Evolutionary conservation across 2,797 vertebrate species (phyloP).

Genomic region (Sebastolobus alascanus): DNA sequence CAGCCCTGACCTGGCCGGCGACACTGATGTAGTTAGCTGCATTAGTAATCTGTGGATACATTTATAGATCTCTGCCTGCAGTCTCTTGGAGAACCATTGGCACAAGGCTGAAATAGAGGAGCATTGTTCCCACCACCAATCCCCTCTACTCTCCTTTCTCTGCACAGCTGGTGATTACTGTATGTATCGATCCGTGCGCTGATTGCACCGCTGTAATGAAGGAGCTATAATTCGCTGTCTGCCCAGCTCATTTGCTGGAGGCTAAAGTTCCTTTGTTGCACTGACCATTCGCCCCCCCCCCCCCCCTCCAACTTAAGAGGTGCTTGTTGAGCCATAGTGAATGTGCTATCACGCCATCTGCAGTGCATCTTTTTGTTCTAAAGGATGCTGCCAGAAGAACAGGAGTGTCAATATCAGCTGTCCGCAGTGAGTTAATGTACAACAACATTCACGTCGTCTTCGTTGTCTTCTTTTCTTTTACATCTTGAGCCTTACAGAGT

Average conservation of each 20-base stretch:
- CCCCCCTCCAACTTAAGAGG: neutral
- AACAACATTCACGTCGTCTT: constrained; percentile 3
- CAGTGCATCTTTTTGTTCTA: constrained; percentile 32
- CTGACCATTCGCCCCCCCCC: neutral
- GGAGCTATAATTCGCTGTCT: constrained; percentile 52
- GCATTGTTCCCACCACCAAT: constrained; percentile 34
- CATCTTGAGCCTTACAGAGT: neutral
- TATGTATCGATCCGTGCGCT: constrained; percentile 62
- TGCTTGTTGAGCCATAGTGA: constrained; percentile 34
- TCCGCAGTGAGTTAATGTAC: constrained; percentile 4
- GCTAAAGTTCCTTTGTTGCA: constrained; percentile 53
- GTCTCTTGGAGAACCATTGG: constrained; percentile 10
- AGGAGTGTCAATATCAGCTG: constrained; percentile 19
- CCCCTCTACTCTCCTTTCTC: constrained; percentile 29
- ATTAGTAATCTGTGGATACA: constrained; percentile 33
- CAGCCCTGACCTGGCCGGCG: neutral
- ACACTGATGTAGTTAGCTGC: constrained; percentile 18
- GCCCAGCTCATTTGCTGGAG: constrained; percentile 50
- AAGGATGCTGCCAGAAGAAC: constrained; percentile 6
- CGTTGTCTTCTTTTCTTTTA: neutral
- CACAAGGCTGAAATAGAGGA: constrained; percentile 13
- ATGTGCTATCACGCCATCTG: constrained; percentile 14
- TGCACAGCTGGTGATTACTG: constrained; percentile 64
- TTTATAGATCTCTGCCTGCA: constrained; percentile 37
- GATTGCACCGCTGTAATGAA: constrained; percentile 69